Base-by-base conservation (phyloP, 1,140 invertebrate species). In the roundworm (Caenorhabditis elegans) region DNA sequence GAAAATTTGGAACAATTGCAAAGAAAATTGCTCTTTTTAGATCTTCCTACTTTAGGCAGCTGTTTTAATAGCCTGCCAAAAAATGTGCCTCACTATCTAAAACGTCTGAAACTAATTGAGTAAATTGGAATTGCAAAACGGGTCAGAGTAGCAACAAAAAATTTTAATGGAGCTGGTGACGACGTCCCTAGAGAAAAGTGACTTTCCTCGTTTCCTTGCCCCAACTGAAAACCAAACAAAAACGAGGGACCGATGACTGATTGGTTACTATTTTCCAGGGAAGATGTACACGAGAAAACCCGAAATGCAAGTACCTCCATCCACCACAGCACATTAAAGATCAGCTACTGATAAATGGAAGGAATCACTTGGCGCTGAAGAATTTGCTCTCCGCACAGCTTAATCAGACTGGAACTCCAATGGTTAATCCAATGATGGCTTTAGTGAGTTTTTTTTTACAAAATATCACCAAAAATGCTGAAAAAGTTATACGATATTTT, bases 291-390 rank as follows among this genome's bases (percentile, higher is more conserved):
- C 93, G 98, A 89, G 97, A 99, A 92, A 98, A 99, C 90, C 97
- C 97, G 84, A 97, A 97, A 86, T 99, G 98, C 94, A 99, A 99
- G 93, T 99, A 99, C 92, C 97, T 99, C 92, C 97, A 99, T 92
- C 97, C 96, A 84, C 97, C 98, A 85, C 96, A 98, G 91, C 98
- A 99, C 91, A 93, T 99, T 86, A 98, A 98, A 92, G 97, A 99
- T 92, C 97, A 99, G 92, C 93, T 99, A 89, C 92, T 99, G 90
- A 98, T 99, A 93, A 99, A 99, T 92, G 98, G 98, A 82, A 93
- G 96, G 88, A 98, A 99, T 92, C 97, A 99, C 92, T 93, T 99
- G 91, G 96, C 97, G 84, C 92, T 99, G 90, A 98, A 98, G 75
- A 90, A 88, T 70, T 75, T 89, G 39, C 53, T 89, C 31, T 85